These are phyloP conservation scores for Sinocyclocheilus grahami DNA, from an alignment of 2,113 vertebrate species.

Conservation along the genomic window DNA sequence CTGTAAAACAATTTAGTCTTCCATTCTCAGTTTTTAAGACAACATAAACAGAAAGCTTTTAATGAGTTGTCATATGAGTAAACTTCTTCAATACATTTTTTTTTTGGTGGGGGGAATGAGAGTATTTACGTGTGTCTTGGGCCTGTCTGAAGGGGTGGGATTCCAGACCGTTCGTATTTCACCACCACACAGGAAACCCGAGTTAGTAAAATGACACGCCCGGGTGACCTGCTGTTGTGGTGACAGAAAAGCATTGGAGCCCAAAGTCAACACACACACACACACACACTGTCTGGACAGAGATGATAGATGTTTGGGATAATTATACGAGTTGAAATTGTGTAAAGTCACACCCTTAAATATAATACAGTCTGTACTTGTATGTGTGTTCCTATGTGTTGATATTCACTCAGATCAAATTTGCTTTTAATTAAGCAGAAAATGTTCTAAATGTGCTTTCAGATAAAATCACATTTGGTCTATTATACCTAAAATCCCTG, in stretches of 20 bases:
- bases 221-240: conserved; percentile 39
- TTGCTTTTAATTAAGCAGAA: too few relatives aligned
- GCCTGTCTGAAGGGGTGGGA: conserved; percentile 43
- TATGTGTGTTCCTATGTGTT: too few relatives aligned
- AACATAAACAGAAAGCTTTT: neutral
- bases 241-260: conserved; percentile 46
- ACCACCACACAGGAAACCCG: conserved; percentile 44
- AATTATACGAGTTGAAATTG: neutral
- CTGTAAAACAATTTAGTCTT: neutral
- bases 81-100: neutral
- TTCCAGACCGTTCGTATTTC: conserved; percentile 42
- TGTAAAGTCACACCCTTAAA: neutral
- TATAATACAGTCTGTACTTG: neutral
- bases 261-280: conserved; percentile 46
- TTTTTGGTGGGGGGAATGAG: neutral
- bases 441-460: too few relatives aligned
- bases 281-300: conserved; percentile 2
- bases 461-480: too few relatives aligned
- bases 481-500: too few relatives aligned
- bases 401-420: too few relatives aligned
- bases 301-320: neutral
- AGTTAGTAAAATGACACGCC: conserved; percentile 50
- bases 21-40: neutral
- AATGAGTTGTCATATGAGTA: neutral
- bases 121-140: neutral